Conservation (phyloP, 2,113 vertebrate genomes). For the Turnix velox region DNA sequence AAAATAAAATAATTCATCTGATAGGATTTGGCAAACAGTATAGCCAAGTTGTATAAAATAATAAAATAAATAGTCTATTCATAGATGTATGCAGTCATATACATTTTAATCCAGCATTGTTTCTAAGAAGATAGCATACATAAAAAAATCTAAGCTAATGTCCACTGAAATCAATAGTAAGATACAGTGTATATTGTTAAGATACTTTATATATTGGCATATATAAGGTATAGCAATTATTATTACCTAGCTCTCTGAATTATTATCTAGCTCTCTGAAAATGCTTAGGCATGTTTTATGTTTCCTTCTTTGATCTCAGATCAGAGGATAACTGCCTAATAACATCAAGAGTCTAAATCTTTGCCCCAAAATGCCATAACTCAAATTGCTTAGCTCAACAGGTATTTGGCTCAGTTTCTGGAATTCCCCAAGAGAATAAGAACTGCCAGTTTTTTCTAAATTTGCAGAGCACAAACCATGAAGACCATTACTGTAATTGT, state of each 20-base stretch:
- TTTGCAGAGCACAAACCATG: fast-evolving
- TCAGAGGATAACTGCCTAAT: not conserved
- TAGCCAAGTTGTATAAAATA: not conserved
- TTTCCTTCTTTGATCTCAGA: not conserved
- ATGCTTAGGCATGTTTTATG: not conserved
- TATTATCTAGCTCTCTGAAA: not conserved
- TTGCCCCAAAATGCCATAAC: not conserved
- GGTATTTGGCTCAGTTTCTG: not conserved
- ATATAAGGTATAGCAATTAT: not conserved
- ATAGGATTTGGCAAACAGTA: not conserved
- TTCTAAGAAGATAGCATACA: not conserved
- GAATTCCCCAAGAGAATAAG: not conserved
- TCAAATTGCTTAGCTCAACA: not conserved
- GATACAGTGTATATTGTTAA: not conserved
- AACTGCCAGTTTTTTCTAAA: not conserved
- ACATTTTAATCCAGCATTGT: not conserved
- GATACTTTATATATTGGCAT: not conserved
- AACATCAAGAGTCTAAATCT: not conserved
- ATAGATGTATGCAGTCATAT: not conserved
- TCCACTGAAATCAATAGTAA: not conserved
- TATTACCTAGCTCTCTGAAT: not conserved
- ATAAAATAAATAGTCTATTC: not conserved
- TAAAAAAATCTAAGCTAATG: not conserved
- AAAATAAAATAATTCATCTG: not conserved
- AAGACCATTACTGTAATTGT: not conserved